These are phyloP conservation scores for Gallinago nigripennis DNA, from an alignment of 2,797 vertebrate genomes.

Conservation along the genomic window DNA sequence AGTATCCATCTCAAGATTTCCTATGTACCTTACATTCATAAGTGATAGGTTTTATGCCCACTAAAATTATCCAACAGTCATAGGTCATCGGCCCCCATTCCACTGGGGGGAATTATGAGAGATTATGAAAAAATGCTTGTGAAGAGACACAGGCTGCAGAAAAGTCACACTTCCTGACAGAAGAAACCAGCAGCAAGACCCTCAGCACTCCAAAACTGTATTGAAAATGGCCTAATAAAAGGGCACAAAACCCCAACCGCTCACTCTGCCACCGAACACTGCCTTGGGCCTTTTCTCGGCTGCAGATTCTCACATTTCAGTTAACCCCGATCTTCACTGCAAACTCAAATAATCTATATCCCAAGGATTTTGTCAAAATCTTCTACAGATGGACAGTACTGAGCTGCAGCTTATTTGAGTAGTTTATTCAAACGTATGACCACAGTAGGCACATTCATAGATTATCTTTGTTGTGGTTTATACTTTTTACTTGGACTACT, in stretches of 20 bases:
- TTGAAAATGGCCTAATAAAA: background rate
- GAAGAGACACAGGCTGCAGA: background rate
- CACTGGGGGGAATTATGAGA: too few species aligned
- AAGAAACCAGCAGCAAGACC: background rate
- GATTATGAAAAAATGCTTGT: background rate
- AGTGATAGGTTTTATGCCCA: background rate
- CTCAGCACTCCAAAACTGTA: background rate
- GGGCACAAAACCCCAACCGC: background rate
- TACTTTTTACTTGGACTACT: constrained; percentile 42
- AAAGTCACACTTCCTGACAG: background rate
- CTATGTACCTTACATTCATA: background rate
- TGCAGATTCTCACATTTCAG: background rate
- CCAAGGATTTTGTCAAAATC: background rate
- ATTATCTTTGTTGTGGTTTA: background rate
- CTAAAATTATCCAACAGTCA: background rate
- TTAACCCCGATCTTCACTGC: background rate
- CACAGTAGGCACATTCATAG: background rate
- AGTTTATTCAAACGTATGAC: background rate
- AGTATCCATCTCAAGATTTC: background rate
- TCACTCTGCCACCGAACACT: background rate
- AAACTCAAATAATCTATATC: background rate
- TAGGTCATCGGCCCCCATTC: rapidly evolving
- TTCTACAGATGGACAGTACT: background rate
- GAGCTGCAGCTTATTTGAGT: background rate
- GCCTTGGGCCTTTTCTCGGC: background rate